Evolutionary conservation across 2,797 vertebrate species (phyloP).

Genomic region (Capromys pilorides): DNA sequence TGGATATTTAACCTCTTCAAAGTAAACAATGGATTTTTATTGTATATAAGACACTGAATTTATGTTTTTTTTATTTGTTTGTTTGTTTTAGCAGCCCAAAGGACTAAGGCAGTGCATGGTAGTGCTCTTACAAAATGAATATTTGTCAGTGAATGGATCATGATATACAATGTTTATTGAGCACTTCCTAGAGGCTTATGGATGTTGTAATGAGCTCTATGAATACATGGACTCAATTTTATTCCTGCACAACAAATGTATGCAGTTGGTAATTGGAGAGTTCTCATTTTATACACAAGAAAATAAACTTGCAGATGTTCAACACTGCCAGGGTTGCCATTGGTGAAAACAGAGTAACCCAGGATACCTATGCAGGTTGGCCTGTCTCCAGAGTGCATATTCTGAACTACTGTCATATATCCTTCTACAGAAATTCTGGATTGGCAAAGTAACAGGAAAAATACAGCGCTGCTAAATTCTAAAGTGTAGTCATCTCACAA

Average conservation of each 20-base stretch:
- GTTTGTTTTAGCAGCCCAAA: neutral
- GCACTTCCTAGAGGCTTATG: conserved; percentile 9
- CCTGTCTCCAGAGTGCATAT: neutral
- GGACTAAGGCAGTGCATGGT: neutral
- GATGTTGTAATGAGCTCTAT: neutral
- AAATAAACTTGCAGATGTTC: conserved; percentile 32
- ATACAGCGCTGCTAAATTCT: conserved; percentile 29
- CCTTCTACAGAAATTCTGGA: conserved; percentile 9
- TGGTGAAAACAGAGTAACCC: neutral
- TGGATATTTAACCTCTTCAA: neutral
- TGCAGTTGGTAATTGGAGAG: neutral
- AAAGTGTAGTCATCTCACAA: conserved; percentile 40
- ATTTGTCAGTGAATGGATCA: neutral
- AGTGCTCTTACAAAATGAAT: neutral
- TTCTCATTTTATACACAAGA: conserved; percentile 40
- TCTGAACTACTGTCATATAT: neutral
- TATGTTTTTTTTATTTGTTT: neutral
- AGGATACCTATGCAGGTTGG: neutral
- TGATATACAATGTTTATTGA: neutral
- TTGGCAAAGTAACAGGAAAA: conserved; percentile 23
- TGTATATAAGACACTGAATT: neutral
- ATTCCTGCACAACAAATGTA: neutral
- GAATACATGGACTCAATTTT: neutral
- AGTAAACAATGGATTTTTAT: neutral
- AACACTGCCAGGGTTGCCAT: neutral